phyloP scores from a whole-genome alignment of 30 jellyfish, hydroid and myxozoan genomes.

The Clytia hemisphaerica region DNA sequence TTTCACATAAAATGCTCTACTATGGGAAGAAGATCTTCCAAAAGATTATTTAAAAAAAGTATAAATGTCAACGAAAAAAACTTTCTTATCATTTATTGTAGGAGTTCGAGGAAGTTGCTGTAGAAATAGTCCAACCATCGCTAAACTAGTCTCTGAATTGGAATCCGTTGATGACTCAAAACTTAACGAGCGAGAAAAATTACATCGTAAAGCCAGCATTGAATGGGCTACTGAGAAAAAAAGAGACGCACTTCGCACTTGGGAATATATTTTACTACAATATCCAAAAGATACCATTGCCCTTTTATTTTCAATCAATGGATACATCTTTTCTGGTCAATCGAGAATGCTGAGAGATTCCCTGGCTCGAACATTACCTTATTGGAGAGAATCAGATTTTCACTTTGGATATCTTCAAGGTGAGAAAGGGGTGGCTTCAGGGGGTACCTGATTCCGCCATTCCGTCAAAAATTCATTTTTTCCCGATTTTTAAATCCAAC shows the following conservation, averaged over 20 bases:
- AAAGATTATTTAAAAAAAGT: no score
- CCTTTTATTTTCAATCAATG: background rate
- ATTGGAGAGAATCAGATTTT: constrained; percentile 10
- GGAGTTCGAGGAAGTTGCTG: no score
- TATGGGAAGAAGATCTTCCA: no score
- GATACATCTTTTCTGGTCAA: constrained; percentile 1
- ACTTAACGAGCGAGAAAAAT: constrained; percentile 8
- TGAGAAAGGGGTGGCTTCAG: no score
- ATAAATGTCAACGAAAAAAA: no score
- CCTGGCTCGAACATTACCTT: constrained; percentile 9
- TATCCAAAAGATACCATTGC: constrained; percentile 25
- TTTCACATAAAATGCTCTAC: no score
- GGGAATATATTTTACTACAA: constrained; percentile 22
- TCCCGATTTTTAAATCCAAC: no score
- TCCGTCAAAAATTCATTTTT: no score
- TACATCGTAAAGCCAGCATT: constrained; percentile 10
- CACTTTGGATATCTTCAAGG: constrained; percentile 22
- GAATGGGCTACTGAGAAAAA: constrained; percentile 18
- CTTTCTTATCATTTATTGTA: no score
- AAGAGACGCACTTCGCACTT: background rate
- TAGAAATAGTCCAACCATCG: no score
- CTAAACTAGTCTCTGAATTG: no score
- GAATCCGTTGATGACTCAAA: background rate
- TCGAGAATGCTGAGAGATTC: constrained; percentile 23
- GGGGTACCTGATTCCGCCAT: no score